These are phyloP conservation scores for Chaetogeoica ovagalla DNA, from an alignment of 2,888 invertebrate species.

Conservation along the genomic window DNA sequence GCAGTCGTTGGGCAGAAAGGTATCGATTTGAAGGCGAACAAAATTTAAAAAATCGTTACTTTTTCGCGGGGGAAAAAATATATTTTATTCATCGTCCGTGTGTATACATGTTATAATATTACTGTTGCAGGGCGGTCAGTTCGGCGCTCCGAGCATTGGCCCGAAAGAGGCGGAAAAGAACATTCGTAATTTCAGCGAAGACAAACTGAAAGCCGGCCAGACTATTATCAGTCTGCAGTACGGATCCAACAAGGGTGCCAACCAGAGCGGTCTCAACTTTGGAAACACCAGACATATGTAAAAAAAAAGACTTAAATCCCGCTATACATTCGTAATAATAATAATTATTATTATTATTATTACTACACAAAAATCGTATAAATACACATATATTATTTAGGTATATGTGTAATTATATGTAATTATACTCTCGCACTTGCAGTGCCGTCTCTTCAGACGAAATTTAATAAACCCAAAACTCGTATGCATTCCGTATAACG, in stretches of 20 bases:
- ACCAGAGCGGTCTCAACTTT: constrained; percentile 93
- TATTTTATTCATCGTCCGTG: too few species aligned
- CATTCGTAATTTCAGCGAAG: constrained; percentile 88
- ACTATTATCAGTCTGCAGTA: constrained; percentile 93
- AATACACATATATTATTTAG: not conserved
- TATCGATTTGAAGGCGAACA: constrained; percentile 58
- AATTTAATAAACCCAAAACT: not conserved
- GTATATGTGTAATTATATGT: not conserved
- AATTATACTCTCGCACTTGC: not conserved
- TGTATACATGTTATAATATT: not conserved
- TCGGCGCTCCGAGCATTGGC: constrained; percentile 85
- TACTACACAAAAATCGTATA: not conserved
- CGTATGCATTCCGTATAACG: constrained; percentile 1
- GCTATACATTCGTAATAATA: not conserved
- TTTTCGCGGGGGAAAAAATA: too few species aligned
- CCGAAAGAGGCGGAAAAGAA: constrained; percentile 97
- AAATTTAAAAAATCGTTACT: too few species aligned
- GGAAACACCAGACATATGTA: constrained; percentile 98
- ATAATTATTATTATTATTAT: too few species aligned
- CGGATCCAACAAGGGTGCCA: constrained; percentile 97
- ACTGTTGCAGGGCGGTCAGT: constrained; percentile 71
- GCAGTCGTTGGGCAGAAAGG: constrained; percentile 93
- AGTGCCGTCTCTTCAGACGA: not conserved
- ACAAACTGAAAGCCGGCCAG: constrained; percentile 90
- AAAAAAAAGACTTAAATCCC: constrained; percentile 61